Base-by-base conservation (phyloP, 2,113 vertebrate genomes). In the Alligator mississippiensis region DNA sequence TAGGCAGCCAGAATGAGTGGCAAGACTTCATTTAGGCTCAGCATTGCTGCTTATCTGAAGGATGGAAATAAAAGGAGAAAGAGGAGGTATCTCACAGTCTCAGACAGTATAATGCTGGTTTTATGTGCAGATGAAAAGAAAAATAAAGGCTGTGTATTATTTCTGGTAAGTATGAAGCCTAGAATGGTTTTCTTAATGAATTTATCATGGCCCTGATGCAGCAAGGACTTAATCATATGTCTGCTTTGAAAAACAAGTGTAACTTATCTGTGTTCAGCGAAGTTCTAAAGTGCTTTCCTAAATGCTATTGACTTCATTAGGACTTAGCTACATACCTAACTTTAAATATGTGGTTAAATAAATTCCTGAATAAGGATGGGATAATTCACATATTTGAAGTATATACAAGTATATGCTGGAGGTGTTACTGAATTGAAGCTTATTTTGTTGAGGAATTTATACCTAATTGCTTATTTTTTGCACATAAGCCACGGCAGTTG, bases 401-500 rank as follows among this genome's bases (percentile, higher is more conserved):
- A 38, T 38, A 38, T 38, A 38, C 12, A 34, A n/a, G 25, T 3
- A 2, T 15, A 11, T 4, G n/a, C 1, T 24, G 5, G 27, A 34
- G 28, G 74, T 62, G 1, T 2, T 17, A 57, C 28, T 15, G 85
- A n/a, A 17, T 5, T 18, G 82, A 28, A 4, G 13, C 22, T 16
- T 27, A 8, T 11, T 21, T 6, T 7, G 1, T 9, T 15, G 13
- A 18, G 5, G 54, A 58, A 17, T 11, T 24, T 6, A 2, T 47
- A 2, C 2, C 47, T 2, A 0, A 2, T 9, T 28, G 6, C 54
- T 58, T 75, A 62, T 9, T 25, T 28, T 84, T n/a, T 54, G 54
- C 14, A 24, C 7, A 12, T 34, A 80, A 78, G 77, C 21, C 19
- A 1, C 34, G 8, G 25, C 0, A 0, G 13, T 59, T 12, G n/a